Evolutionary conservation across 2,113 vertebrate species (phyloP).

Genomic region (Serranochromis macrocephalus): DNA sequence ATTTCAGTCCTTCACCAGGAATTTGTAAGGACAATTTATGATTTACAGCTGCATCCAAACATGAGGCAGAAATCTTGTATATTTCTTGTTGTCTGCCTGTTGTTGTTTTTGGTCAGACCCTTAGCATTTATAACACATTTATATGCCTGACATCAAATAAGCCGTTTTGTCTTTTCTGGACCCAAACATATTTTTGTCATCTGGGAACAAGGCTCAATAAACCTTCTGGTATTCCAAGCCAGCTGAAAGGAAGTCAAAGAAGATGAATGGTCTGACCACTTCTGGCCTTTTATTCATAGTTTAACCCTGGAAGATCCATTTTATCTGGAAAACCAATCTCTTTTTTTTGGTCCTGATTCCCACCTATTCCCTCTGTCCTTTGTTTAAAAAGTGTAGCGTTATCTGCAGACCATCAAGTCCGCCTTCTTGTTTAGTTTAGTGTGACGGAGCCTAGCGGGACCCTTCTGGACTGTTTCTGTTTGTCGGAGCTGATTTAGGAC

Average conservation of each 20-base stretch:
- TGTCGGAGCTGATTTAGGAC: not conserved
- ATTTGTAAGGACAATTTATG: not conserved
- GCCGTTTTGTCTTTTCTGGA: not conserved
- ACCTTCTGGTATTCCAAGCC: not conserved
- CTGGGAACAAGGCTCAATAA: conserved; percentile 6
- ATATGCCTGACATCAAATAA: not conserved
- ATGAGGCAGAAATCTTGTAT: not conserved
- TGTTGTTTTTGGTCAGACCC: not conserved
- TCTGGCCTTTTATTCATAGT: not conserved
- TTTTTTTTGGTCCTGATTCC: not conserved
- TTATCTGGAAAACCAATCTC: not conserved
- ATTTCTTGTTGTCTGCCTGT: not conserved
- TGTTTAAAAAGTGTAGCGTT: not conserved
- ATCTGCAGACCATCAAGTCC: not conserved
- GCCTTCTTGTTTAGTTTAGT: not conserved
- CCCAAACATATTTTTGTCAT: not conserved
- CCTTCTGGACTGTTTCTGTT: not conserved
- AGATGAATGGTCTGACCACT: not conserved
- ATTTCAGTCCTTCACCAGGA: not conserved
- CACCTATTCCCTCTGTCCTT: not conserved
- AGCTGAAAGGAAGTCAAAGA: not conserved
- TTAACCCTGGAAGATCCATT: not conserved
- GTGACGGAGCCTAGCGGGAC: not conserved
- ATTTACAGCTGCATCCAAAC: not conserved
- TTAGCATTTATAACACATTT: not conserved